A percentile compares a stretch with the other conserved stretches of the same genome.
Conservation (phyloP, 2,113 vertebrate species). For the Oreocharis arfaki region DNA sequence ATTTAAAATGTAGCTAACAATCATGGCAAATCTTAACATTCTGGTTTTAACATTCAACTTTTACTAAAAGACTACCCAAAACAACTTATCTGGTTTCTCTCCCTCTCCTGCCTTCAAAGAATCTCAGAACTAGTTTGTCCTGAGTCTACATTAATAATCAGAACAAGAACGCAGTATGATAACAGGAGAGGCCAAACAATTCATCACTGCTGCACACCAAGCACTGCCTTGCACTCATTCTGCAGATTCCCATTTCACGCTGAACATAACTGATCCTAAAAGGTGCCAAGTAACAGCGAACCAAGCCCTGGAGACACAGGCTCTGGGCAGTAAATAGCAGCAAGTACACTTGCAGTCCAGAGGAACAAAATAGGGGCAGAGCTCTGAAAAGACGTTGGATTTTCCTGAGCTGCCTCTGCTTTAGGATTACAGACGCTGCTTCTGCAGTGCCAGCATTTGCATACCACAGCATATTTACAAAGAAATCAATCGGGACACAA, state of each 20-base stretch:
- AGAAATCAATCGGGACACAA: constrained; percentile 25
- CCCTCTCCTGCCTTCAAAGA: neutral
- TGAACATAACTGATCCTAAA: neutral
- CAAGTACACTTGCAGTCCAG: neutral
- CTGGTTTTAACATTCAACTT: neutral
- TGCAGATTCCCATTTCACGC: neutral
- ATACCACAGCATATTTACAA: constrained; percentile 25
- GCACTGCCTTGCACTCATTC: neutral
- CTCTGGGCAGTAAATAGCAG: neutral
- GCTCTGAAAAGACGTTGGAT: neutral
- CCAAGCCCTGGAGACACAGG: neutral
- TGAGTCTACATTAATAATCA: neutral
- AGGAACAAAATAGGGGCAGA: neutral
- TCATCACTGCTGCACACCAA: neutral
- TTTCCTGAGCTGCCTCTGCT: constrained; percentile 2
- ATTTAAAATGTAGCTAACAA: constrained; percentile 17
- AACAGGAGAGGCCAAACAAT: neutral
- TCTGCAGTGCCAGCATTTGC: constrained; percentile 6
- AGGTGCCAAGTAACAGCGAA: neutral
- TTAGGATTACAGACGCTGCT: neutral
- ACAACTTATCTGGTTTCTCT: neutral
- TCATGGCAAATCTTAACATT: neutral
- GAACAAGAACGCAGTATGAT: neutral
- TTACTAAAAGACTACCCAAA: neutral
- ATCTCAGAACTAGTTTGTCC: neutral